Evolutionary conservation across 2,113 vertebrate genomes (phyloP).

Genomic region (Microcebus tavaratra): DNA sequence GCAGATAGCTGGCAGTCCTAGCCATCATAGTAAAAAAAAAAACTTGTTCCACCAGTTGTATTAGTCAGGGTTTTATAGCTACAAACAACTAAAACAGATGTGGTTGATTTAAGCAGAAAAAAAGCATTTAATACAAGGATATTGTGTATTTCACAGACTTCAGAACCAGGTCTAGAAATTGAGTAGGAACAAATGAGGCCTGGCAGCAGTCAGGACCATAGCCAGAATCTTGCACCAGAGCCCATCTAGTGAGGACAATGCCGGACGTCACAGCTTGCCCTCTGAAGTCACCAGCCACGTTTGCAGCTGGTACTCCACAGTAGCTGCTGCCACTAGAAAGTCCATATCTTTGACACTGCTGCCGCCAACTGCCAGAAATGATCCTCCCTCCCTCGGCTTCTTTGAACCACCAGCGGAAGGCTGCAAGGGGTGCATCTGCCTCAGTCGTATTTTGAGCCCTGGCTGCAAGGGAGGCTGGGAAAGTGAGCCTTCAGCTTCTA

Average conservation of each 20-base stretch:
- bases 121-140: slow-evolving; percentile 58
- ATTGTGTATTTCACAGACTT: slow-evolving; percentile 63
- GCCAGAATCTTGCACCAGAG: not conserved
- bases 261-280: not conserved
- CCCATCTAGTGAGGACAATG: not conserved
- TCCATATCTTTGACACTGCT: not conserved
- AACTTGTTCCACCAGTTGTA: not conserved
- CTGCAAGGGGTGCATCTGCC: fast-evolving
- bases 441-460: not conserved
- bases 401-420: not conserved
- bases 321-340: not conserved
- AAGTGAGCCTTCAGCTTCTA: not conserved
- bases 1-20: not conserved
- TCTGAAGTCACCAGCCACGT: not conserved
- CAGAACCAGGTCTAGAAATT: slow-evolving; percentile 36
- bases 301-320: not conserved
- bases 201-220: slow-evolving; percentile 25
- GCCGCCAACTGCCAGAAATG: not conserved
- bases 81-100: slow-evolving; percentile 71
- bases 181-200: slow-evolving; percentile 49
- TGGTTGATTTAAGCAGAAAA: slow-evolving; percentile 36
- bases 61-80: slow-evolving; percentile 60
- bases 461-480: not conserved
- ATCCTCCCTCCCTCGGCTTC: not conserved
- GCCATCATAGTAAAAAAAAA: not conserved